Evolutionary conservation across 2,888 invertebrate genomes (phyloP).

Genomic region (Strigamia maritima): DNA sequence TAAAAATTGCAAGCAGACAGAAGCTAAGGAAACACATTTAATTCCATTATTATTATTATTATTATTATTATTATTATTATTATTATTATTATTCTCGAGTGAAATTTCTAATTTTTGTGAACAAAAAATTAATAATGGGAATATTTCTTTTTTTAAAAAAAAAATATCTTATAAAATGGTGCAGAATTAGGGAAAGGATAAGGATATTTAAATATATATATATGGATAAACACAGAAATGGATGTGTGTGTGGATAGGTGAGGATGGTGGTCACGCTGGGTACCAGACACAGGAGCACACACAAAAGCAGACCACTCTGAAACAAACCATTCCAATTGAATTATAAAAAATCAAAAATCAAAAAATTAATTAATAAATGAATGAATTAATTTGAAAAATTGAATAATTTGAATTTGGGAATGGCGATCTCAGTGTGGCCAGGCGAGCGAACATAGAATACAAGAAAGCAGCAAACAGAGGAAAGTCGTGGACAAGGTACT

Average conservation of each 20-base stretch:
- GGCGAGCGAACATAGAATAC: conserved; percentile 33
- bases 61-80: no score
- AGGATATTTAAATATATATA: conserved; percentile 11
- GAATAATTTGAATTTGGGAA: neutral
- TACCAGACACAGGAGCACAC: conserved; percentile 39
- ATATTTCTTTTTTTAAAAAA: neutral
- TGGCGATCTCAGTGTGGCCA: conserved; percentile 18
- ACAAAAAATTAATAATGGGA: neutral
- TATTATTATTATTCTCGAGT: no score
- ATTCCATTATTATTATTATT: neutral
- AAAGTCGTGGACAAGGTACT: conserved; percentile 55
- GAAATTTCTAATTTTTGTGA: no score
- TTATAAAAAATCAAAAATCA: neutral
- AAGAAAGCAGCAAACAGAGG: conserved; percentile 41
- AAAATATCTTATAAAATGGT: neutral
- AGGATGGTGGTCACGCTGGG: conserved; percentile 36
- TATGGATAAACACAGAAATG: conserved; percentile 12
- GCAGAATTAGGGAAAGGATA: neutral
- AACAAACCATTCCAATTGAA: neutral
- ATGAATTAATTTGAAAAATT: neutral
- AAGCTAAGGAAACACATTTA: conserved; percentile 25
- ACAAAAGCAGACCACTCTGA: conserved; percentile 32
- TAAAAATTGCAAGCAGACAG: conserved; percentile 29
- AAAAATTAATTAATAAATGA: neutral
- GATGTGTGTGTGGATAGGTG: conserved; percentile 2